Evolutionary conservation across 2,888 invertebrate species (phyloP).

Genomic region (Nephrotoma guestfalica): DNA sequence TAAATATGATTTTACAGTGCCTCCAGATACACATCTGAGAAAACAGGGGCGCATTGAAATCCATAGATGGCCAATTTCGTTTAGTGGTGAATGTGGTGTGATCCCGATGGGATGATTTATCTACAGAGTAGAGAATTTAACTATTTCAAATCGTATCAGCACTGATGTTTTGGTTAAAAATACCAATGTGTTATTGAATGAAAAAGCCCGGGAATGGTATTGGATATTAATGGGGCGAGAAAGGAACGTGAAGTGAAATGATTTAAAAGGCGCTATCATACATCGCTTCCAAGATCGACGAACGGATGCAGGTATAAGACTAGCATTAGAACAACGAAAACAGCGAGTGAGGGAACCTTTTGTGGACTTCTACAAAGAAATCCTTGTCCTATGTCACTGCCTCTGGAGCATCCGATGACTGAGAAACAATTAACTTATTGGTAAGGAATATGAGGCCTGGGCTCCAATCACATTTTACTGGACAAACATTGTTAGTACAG

Average conservation of each 20-base stretch:
- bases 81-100: background rate
- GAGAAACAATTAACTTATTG: background rate
- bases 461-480: too few species aligned
- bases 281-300: background rate
- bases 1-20: too few species aligned
- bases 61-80: background rate
- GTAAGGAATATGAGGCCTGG: background rate
- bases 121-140: too few species aligned
- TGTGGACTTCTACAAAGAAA: background rate
- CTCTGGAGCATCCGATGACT: background rate
- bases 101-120: background rate
- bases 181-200: background rate
- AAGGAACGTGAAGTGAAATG: background rate
- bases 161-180: background rate
- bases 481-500: too few species aligned
- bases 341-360: background rate
- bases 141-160: too few species aligned
- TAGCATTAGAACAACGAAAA: background rate
- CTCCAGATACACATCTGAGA: too few species aligned
- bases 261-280: too few species aligned
- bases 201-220: background rate
- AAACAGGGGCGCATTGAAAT: too few species aligned
- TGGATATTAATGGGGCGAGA: background rate
- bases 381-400: background rate
- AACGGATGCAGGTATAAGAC: background rate